Conservation (phyloP, 2,113 vertebrate genomes). For the Mormyrus iriodes region DNA sequence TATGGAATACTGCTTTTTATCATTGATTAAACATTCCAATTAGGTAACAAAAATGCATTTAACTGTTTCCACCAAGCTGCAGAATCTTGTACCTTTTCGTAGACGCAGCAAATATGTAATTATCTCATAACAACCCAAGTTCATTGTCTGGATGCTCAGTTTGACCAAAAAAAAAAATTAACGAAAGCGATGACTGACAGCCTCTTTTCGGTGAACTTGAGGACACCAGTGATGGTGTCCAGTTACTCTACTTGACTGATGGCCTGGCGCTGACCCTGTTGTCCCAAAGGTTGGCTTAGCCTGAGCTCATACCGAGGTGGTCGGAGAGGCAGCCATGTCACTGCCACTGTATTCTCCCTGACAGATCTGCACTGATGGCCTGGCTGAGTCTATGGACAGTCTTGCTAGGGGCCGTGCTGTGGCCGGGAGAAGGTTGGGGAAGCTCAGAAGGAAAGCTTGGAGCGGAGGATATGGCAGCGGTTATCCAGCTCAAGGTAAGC, state of each 20-base stretch:
- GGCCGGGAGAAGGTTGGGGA: constrained; percentile 63
- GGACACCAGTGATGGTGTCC: neutral
- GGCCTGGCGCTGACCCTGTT: neutral
- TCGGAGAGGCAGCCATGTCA: neutral
- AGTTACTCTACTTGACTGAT: neutral
- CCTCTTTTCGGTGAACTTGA: neutral
- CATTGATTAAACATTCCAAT: neutral
- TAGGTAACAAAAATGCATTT: neutral
- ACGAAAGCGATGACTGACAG: neutral
- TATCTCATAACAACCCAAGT: neutral
- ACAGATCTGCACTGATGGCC: constrained; percentile 71
- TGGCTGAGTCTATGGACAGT: constrained; percentile 66
- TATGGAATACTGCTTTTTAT: neutral
- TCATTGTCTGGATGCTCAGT: neutral
- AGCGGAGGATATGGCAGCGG: constrained; percentile 32
- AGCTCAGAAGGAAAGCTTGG: constrained; percentile 49
- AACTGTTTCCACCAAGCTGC: neutral
- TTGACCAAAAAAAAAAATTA: neutral
- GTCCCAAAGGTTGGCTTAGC: neutral
- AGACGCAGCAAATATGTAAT: neutral
- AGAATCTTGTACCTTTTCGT: neutral
- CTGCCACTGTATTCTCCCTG: constrained; percentile 34
- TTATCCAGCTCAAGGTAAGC: constrained; percentile 62
- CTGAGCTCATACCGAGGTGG: neutral
- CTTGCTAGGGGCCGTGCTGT: constrained; percentile 65